Evolutionary conservation across 2,797 vertebrate species (phyloP), one percentile per base, ranked within the genome.

Genomic region (Parotocinclus haroldoi): DNA sequence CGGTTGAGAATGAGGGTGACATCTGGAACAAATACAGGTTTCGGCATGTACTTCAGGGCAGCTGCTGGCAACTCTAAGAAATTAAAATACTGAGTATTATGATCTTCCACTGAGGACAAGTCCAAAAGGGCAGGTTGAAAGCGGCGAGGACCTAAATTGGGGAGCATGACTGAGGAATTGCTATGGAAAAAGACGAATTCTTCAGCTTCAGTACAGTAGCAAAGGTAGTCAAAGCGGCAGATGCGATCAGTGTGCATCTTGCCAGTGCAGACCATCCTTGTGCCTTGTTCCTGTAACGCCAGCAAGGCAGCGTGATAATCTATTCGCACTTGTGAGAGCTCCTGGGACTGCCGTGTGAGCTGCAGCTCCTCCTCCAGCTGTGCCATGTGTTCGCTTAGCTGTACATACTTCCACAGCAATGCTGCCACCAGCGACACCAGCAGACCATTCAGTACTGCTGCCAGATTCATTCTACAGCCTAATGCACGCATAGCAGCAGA

Each of bases 61-160:
- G 92, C 91, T 6, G 91, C 92, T 0, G 97, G 96, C 73, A 99
- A 91, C 78, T 99, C 97, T 76, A 97, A 80, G 14, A 99, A 99
- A 85, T 99, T 99, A 82, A 99, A 99, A 81, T 99, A 99, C 77
- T 99, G 97, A 0, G 96, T 93, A 76, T 95, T 99, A 86, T 99
- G 97, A 84, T 99, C 97, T 68, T 99, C 96, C 49, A 99, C 96
- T 0, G 96, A 95, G 56, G 96, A 98, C 71, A 99, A 83, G 83
- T 99, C 97, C 0, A 99, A 88, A 73, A 99, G 86, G 14, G 97
- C 96, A 0, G 97, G 97, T 77, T 99, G 97, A 80, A 99, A 99
- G 50, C 97, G 92, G 13, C 96, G 87, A 0, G 95, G 91, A 3
- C 96, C 97, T 78, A 99, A 81, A 85, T 93, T 99, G 60, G 97